Conservation (phyloP, 2,797 vertebrate genomes). For the Syngnathus acus region DNA sequence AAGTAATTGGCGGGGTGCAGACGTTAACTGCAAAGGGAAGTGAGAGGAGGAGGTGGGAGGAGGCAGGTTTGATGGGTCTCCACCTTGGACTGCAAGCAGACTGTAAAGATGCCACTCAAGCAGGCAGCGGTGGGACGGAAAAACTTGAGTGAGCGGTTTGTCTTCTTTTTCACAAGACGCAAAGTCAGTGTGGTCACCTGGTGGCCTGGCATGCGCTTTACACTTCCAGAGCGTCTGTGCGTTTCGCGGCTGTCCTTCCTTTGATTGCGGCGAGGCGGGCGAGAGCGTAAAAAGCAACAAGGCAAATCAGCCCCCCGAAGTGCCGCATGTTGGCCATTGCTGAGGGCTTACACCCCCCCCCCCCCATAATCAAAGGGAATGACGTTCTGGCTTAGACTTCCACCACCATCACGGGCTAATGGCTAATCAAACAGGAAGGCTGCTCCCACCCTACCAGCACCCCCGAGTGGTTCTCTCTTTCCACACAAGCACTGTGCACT, state of each 20-base stretch:
- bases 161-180: not conserved
- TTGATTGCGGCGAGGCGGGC: conserved; percentile 56
- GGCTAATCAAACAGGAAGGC: conserved; percentile 59
- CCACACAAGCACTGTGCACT: conserved; percentile 15
- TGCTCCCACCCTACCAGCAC: not conserved
- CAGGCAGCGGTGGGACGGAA: not conserved
- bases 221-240: conserved; percentile 28
- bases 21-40: conserved; percentile 26
- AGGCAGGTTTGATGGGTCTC: conserved; percentile 4
- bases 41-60: conserved; percentile 14
- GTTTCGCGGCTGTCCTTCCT: conserved; percentile 5
- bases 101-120: conserved; percentile 57
- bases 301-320: conserved; percentile 71
- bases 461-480: conserved; percentile 24
- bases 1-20: conserved; percentile 12
- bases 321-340: conserved; percentile 41
- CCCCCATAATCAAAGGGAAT: conserved; percentile 64
- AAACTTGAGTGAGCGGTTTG: too few relatives aligned
- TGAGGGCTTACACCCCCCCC: conserved; percentile 32
- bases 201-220: not conserved
- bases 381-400: conserved; percentile 45
- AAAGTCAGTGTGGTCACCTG: not conserved
- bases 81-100: conserved; percentile 57
- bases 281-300: conserved; percentile 42
- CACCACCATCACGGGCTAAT: conserved; percentile 59